phyloP scores from a whole-genome alignment of 2,888 invertebrate species.

The Harmothoe impar region DNA sequence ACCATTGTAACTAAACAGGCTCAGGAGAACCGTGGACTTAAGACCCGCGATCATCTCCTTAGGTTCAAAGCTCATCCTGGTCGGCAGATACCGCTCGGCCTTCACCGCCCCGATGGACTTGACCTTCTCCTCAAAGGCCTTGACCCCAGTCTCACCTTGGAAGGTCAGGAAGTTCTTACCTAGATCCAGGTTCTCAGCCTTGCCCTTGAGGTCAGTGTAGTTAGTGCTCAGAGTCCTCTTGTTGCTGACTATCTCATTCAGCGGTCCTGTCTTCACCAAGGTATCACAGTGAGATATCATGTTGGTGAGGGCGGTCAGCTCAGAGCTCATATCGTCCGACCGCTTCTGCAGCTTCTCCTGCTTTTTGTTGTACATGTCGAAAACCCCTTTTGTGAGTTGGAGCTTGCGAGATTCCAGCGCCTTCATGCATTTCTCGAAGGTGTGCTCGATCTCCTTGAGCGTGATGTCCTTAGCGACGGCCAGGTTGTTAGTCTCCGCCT shows the following conservation, averaged over 20 bases:
- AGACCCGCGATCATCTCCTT: conserved; percentile 63
- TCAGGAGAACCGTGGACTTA: conserved; percentile 50
- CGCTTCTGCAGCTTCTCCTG: conserved; percentile 57
- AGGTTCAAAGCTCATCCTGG: conserved; percentile 63
- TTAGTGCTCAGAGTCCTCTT: conserved; percentile 49
- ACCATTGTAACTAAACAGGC: conserved; percentile 66
- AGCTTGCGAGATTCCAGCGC: conserved; percentile 64
- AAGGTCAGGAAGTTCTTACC: conserved; percentile 67
- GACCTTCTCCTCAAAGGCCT: conserved; percentile 61
- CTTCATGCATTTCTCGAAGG: conserved; percentile 66
- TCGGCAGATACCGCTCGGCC: conserved; percentile 63
- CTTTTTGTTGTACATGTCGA: conserved; percentile 63
- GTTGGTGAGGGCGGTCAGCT: conserved; percentile 47
- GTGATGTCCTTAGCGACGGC: conserved; percentile 62
- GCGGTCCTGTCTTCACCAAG: conserved; percentile 60
- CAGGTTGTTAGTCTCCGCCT: conserved; percentile 65
- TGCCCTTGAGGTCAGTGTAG: conserved; percentile 3
- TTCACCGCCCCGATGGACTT: conserved; percentile 60
- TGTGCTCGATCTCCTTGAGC: conserved; percentile 64
- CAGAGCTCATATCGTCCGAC: conserved; percentile 37
- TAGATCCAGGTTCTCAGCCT: conserved; percentile 61
- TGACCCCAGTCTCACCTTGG: conserved; percentile 64
- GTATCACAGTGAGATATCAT: conserved; percentile 60
- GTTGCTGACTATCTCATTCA: conserved; percentile 64
- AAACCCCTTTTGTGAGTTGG: conserved; percentile 64